Base-by-base conservation (phyloP, 2,797 vertebrate genomes). In the Tauraco hartlaubi region DNA sequence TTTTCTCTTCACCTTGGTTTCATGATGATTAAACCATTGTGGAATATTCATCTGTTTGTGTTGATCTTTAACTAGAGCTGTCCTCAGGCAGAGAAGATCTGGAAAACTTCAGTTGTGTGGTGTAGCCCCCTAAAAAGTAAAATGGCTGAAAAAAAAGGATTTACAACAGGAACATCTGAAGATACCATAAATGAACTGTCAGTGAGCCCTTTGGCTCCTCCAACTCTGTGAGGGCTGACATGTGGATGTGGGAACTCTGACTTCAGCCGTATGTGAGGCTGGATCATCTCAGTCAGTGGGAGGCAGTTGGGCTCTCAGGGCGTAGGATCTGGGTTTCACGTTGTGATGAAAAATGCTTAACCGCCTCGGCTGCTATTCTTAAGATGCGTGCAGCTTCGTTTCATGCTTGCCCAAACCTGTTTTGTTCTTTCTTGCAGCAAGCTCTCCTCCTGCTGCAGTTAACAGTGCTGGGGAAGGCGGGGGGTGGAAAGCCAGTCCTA, bases 261-360 rank as follows among this genome's bases (percentile, higher is more conserved):
- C 33, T 52, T 66, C 35, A 59, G 48, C 48, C 2, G 0, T 6
- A 3, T 0, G 0, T 0, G 3, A 5, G 8, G 49, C 18, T 0
- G 1, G 48, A 37, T 9, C 13, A 39, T 43, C 51, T 68, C 0
- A 0, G 39, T 3, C 9, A 15, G 5, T 0, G 0, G 69, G 44
- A 63, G 25, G 62, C 0, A 0, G 9, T 15, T 51, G 41, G 43
- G 18, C 43, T 94, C 29, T 75, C 1, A 0, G 87, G 49, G 58
- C 0, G 22, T 62, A 41, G 62, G n/a, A 43, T 62, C 51, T 49
- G 46, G 13, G 25, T 85, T 92, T 94, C 78, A 41, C 0, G n/a
- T 41, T 48, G 33, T 44, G 21, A 72, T 19, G 66, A n/a, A 62
- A 91, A 85, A 35, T 12, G 16, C 44, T 69, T 20, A 46, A 55